These are phyloP conservation scores for Aurelia sp. DNA, from an alignment of 30 jellyfish, hydroid and myxozoan species.

Conservation along the genomic window DNA sequence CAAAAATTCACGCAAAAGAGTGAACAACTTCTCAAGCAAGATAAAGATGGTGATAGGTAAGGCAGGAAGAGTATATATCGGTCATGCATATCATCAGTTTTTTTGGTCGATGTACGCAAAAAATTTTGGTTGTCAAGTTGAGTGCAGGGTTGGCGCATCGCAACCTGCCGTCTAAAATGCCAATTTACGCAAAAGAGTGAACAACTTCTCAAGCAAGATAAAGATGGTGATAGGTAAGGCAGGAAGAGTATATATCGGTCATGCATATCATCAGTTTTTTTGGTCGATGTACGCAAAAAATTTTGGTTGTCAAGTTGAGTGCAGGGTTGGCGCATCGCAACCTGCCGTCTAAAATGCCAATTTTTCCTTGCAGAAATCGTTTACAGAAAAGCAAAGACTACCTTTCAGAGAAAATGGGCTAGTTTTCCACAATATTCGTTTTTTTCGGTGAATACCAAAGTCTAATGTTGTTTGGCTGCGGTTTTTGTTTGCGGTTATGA, in stretches of 20 bases:
- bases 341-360: background rate
- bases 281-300: no score
- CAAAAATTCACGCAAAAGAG: background rate
- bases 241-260: no score
- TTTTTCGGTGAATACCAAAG: background rate
- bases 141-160: no score
- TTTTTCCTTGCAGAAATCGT: background rate
- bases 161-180: no score
- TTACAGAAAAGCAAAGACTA: background rate
- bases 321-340: background rate
- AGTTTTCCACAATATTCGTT: background rate
- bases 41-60: conserved; percentile 52
- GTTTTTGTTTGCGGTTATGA: no score
- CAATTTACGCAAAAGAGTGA: background rate
- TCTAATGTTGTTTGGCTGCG: no score
- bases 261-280: no score
- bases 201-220: conserved; percentile 1
- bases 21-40: conserved; percentile 6
- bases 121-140: no score
- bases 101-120: no score
- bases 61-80: background rate
- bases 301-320: no score
- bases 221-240: conserved; percentile 52
- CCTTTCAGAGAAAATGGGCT: background rate
- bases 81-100: no score